Base-by-base conservation (phyloP, 1,140 invertebrate genomes). In the Sycophila sp. region DNA sequence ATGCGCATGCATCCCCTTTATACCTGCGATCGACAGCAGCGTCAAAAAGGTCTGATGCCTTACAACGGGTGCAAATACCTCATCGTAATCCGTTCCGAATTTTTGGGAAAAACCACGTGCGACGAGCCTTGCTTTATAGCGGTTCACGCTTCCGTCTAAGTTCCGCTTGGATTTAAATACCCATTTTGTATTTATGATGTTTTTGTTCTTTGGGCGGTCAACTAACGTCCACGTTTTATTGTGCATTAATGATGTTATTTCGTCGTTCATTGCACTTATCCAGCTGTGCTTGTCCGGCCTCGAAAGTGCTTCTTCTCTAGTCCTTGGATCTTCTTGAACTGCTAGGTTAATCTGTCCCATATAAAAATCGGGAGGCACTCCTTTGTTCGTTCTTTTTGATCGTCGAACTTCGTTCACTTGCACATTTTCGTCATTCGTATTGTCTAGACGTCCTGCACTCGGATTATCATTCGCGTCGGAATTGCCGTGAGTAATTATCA, bases 1-100 rank as follows among this genome's bases (percentile, higher is more conserved):
- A 28, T 85, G 72, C 24, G 77, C 71, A 69, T 84, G 77, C 49
- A 87, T 77, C 32, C 86, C 66, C 47, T 75, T 68, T 51, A 81
- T 84, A 77, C 86, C 77, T 28, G 85, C 71, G 69, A 86, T 80
- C 4, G 82, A 77, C 24, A 84, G 74, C 34, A 79, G 75, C 2
- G 30, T 58, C 5, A 19, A 81, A 55, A 85, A 69, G 72, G 15
- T 63, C 15, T 60, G 6, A 11, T 69, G 28, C 15, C 4, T 65
- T 6, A 53, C 75, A 2, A 81, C 80, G 22, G 78, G 78, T n/a
- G 78, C 71, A 62, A 75, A 82, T 10, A 69, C 49, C 68, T 82
- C 77, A 65, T 76, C 55, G 55, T 77, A 81, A 42, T 83, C 79
- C 2, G 69, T 72, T 1, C 76, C 75, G 17, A 38, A 55, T 67